Evolutionary conservation across 2,888 invertebrate genomes (phyloP), one percentile per base, ranked within the genome.

Genomic region (Seira sanloemensis): DNA sequence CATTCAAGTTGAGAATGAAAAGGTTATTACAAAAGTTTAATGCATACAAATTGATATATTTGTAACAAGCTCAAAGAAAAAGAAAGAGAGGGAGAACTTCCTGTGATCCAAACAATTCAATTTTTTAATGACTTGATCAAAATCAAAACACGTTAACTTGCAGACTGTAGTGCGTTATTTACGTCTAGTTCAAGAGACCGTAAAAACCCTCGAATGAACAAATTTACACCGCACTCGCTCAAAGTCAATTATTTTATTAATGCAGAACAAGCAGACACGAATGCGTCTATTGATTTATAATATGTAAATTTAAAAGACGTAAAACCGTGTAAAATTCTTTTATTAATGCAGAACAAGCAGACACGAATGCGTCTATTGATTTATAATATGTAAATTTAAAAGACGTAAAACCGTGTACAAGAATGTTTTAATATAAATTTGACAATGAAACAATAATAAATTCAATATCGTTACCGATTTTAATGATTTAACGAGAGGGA

Each of bases 61-160:
- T 71, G 72, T 82, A 77, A 65, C 78, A 78, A 50, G 50, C 50
- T 76, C 65, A 67, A 50, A 69, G 69, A 77, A n/a, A 58, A 18
- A 18, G 37, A 58, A 68, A 75, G 75, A 76, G 58, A 58, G 72
- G 62, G 26, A 54, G 25, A 77, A 83, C 83, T 83, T 83, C 83
- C 83, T 83, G 83, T 83, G 78, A 78, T 72, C 72, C 72, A 76
- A 71, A 72, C 82, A 77, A 73, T 78, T 75, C 77, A 68, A 66
- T 54, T 72, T 76, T 65, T 78, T 62, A 83, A 83, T 68, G 78
- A 69, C 37, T 77, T 58, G 83, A 83, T 78, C 77, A 83, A 77
- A 81, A 77, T 66, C 76, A 76, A 71, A 58, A 58, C 69, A 68
- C 68, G 37, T 27, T 21, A 24, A 69, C 24, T 27, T 66, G 26